Evolutionary conservation across 2,797 vertebrate species (phyloP), one percentile per base, ranked within the genome.

Genomic region (Aselliscus stoliczkanus): DNA sequence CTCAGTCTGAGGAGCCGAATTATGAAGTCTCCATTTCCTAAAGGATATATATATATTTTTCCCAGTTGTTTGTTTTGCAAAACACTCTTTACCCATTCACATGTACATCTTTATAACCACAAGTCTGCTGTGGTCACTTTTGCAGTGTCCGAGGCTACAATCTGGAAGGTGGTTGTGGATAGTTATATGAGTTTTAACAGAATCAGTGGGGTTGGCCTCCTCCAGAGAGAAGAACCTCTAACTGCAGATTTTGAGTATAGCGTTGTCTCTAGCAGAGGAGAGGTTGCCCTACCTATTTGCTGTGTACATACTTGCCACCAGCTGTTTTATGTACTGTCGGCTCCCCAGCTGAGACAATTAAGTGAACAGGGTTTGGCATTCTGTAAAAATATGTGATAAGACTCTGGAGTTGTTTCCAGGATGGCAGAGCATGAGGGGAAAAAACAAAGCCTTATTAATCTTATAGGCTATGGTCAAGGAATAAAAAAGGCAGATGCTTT

Each of bases 261-360:
- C 50, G 42, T 12, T 77, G 50, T 29, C 39, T 89, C 96, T 81
- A 73, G 27, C 50, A 82, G 64, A 54, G 58, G 42, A 54, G 31
- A 77, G 31, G 37, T 52, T 87, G 54, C 54, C 75, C 64, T 93
- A 90, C 58, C 76, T 93, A n/a, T 94, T 96, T 93, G 81, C 84
- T 96, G 18, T 44, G 39, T 23, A 83, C 92, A 93, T 37, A 80
- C 72, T 93, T 6, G 44, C 72, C 82, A 94, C 92, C 95, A 97
- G 89, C 90, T 97, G 96, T 90, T 97, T 97, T 93, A 95, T 95
- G 77, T 65, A 83, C 64, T 95, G 90, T 97, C 97, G 96, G 96
- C 70, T 96, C 97, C 96, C 97, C 96, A 98, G 92, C 97, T 97
- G 98, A 98, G 98, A 97, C 97, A 98, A 98, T 98, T 98, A 98